Evolutionary conservation across 2,888 invertebrate species (phyloP).

Genomic region (Cerceris rybyensis): DNA sequence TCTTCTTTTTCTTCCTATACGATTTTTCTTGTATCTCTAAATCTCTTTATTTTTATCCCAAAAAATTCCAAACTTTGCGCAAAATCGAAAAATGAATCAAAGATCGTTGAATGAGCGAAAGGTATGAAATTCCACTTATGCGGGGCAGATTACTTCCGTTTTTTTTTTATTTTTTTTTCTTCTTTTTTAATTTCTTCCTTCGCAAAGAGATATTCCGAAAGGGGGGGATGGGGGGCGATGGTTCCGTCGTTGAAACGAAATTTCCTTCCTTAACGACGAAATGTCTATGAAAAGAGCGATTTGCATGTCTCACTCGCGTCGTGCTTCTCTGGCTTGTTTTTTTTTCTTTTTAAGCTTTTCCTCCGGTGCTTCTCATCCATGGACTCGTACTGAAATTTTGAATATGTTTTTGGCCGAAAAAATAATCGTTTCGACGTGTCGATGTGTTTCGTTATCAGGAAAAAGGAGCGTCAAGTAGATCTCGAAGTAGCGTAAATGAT

Average conservation of each 20-base stretch:
- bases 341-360: conserved; percentile 12
- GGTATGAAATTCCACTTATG: conserved; percentile 58
- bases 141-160: conserved; percentile 51
- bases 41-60: conserved; percentile 21
- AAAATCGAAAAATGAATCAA: conserved; percentile 57
- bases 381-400: conserved; percentile 44
- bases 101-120: conserved; percentile 62
- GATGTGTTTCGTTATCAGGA: conserved; percentile 44
- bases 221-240: conserved; percentile 65
- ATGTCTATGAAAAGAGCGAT: conserved; percentile 65
- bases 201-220: conserved; percentile 69
- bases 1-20: conserved; percentile 3
- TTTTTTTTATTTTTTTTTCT: conserved; percentile 30
- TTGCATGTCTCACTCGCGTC: conserved; percentile 60
- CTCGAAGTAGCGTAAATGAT: conserved; percentile 63
- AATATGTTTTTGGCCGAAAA: conserved; percentile 52
- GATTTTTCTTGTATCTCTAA: conserved; percentile 14
- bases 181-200: conserved; percentile 23
- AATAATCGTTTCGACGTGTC: conserved; percentile 16
- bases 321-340: conserved; percentile 51
- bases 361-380: conserved; percentile 6
- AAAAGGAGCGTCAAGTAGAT: conserved; percentile 58
- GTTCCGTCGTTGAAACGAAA: conserved; percentile 46
- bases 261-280: conserved; percentile 51
- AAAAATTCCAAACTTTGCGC: conserved; percentile 28